Evolutionary conservation across 2,113 vertebrate genomes (phyloP).

Genomic region (Nibea coibor): DNA sequence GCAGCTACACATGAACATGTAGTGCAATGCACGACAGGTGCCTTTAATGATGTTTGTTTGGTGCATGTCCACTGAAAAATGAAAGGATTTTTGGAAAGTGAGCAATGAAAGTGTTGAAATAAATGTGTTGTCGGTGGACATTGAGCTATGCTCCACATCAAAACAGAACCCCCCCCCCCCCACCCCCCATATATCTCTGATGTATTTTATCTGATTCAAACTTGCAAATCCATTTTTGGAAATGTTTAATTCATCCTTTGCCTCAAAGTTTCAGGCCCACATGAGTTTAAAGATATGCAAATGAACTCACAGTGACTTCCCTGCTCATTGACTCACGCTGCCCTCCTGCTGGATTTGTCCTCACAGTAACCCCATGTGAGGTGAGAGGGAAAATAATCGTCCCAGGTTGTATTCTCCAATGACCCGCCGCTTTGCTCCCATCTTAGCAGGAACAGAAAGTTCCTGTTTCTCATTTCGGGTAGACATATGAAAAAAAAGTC

Average conservation of each 20-base stretch:
- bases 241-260: conserved; percentile 49
- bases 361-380: conserved; percentile 14
- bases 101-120: neutral
- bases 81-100: neutral
- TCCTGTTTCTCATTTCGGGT: neutral
- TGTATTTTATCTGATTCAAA: conserved; percentile 24
- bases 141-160: neutral
- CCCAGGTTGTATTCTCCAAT: conserved; percentile 14
- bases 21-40: neutral
- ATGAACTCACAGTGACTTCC: conserved; percentile 37
- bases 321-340: conserved; percentile 25
- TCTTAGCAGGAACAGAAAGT: neutral
- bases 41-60: neutral
- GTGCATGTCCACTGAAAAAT: neutral
- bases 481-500: neutral
- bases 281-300: conserved; percentile 41
- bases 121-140: neutral
- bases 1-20: neutral
- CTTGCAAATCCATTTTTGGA: conserved; percentile 17
- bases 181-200: neutral
- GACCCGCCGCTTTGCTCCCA: conserved; percentile 21
- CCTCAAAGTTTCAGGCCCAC: conserved; percentile 37
- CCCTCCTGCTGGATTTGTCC: conserved; percentile 46
- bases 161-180: neutral
- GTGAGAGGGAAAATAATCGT: conserved; percentile 20